Conservation (phyloP, 37 sponge, comb jelly and placozoan species). For the Aphrocallistes beatrix region DNA sequence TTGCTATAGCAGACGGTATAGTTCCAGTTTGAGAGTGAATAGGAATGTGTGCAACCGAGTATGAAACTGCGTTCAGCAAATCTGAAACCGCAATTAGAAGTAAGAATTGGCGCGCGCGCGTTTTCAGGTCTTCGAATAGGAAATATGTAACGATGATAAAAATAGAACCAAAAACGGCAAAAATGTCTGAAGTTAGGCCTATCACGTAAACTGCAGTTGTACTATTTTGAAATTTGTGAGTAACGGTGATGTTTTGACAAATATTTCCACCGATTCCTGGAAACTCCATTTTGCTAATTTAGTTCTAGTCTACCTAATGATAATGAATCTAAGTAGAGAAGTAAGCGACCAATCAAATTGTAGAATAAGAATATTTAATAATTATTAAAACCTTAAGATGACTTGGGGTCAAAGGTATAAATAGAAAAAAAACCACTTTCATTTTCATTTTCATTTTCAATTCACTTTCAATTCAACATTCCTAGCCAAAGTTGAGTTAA, state of each 20-base stretch:
- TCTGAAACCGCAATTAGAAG: neutral
- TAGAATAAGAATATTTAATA: too few relatives aligned
- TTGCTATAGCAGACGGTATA: neutral
- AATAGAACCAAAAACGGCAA: neutral
- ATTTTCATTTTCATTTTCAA: too few relatives aligned
- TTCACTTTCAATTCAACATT: too few relatives aligned
- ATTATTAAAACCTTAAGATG: too few relatives aligned
- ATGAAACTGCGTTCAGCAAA: neutral
- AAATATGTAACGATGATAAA: neutral
- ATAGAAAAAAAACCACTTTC: too few relatives aligned
- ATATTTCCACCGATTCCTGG: neutral
- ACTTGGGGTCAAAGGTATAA: neutral
- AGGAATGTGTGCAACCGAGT: neutral
- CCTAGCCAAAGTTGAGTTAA: too few relatives aligned
- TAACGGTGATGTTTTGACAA: neutral
- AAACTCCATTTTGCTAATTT: neutral
- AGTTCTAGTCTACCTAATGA: too few relatives aligned
- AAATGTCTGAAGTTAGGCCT: neutral
- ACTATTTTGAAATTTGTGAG: too few relatives aligned
- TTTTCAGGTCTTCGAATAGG: constrained; percentile 10
- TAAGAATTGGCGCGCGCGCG: constrained; percentile 7
- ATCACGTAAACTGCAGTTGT: neutral
- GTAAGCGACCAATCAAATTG: too few relatives aligned
- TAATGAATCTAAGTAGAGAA: too few relatives aligned
- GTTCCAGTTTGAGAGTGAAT: neutral